Evolutionary conservation across 2,888 invertebrate species (phyloP).

Genomic region (Cerastoderma edule): DNA sequence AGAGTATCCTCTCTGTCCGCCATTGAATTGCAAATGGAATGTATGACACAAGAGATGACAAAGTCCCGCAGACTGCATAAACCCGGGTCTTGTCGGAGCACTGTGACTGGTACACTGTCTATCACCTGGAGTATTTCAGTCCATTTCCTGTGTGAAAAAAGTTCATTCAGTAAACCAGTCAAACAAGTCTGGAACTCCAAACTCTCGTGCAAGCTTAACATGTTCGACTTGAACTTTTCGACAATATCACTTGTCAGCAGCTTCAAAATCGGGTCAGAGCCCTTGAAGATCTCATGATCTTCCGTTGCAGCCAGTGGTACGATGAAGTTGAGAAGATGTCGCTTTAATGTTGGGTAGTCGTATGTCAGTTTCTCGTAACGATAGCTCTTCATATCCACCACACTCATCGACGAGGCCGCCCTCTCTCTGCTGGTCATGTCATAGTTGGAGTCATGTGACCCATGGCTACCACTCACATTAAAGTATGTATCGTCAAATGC

Average conservation of each 20-base stretch:
- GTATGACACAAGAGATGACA: conserved; percentile 69
- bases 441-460: conserved; percentile 31
- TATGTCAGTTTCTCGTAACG: conserved; percentile 76
- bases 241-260: conserved; percentile 76
- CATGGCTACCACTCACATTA: conserved; percentile 43
- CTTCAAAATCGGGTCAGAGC: conserved; percentile 76
- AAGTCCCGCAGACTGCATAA: conserved; percentile 75
- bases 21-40: conserved; percentile 37
- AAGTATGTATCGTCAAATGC: conserved; percentile 74
- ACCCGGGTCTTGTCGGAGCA: conserved; percentile 63
- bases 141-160: conserved; percentile 73
- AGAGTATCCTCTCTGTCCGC: conserved; percentile 22
- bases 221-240: conserved; percentile 74
- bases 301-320: conserved; percentile 77
- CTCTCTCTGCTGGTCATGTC: conserved; percentile 45
- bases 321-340: conserved; percentile 75
- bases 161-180: conserved; percentile 68
- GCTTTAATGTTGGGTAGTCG: conserved; percentile 77
- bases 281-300: conserved; percentile 73
- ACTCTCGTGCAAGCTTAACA: conserved; percentile 76
- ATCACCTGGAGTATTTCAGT: conserved; percentile 69
- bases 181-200: conserved; percentile 68
- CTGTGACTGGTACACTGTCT: conserved; percentile 69
- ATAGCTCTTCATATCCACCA: conserved; percentile 79
- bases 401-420: conserved; percentile 74